Conservation (phyloP, 2,888 invertebrate genomes). For the Spodoptera picta region DNA sequence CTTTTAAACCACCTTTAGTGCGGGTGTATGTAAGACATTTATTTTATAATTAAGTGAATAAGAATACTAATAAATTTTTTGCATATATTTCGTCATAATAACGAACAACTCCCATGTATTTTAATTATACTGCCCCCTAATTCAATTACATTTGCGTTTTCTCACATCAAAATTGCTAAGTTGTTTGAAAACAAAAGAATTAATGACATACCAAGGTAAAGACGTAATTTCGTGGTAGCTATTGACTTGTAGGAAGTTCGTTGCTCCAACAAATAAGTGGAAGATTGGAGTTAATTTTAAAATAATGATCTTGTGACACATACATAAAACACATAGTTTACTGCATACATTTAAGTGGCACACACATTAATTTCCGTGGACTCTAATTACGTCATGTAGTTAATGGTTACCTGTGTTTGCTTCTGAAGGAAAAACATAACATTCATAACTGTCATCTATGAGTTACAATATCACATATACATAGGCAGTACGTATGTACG, state of each 20-base stretch:
- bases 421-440: constrained; percentile 12
- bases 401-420: constrained; percentile 14
- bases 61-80: constrained; percentile 69
- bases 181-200: constrained; percentile 75
- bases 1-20: constrained; percentile 61
- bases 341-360: constrained; percentile 14
- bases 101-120: constrained; percentile 56
- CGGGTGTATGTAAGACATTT: constrained; percentile 63
- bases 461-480: constrained; percentile 3
- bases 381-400: constrained; percentile 24
- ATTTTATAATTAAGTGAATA: constrained; percentile 58
- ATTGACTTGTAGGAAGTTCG: constrained; percentile 77
- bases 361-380: constrained; percentile 9
- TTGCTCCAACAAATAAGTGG: constrained; percentile 76
- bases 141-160: constrained; percentile 64
- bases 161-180: constrained; percentile 64
- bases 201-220: constrained; percentile 67
- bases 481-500: not conserved
- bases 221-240: constrained; percentile 66
- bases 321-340: constrained; percentile 52
- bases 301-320: constrained; percentile 80
- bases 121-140: constrained; percentile 61
- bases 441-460: constrained; percentile 29
- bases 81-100: constrained; percentile 60
- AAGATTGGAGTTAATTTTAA: constrained; percentile 83